phyloP scores from a whole-genome alignment of 2,797 vertebrate species.

The Cuculus canorus region DNA sequence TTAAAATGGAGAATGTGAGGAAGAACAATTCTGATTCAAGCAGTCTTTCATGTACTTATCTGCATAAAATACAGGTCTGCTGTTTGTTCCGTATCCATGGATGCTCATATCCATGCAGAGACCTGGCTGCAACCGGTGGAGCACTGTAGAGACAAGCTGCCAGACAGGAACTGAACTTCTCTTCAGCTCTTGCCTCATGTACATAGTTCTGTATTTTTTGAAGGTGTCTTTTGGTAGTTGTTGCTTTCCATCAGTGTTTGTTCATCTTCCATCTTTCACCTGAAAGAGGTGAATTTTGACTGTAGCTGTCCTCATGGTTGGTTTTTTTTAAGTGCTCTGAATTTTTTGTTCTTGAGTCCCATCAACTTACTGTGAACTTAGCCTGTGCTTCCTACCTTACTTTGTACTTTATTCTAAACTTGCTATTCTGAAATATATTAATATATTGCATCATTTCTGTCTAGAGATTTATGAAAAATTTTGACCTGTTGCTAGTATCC shows the following conservation, averaged over 20 bases:
- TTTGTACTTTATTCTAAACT: constrained; percentile 16
- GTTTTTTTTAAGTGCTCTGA: neutral
- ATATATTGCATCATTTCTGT: neutral
- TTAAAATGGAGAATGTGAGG: neutral
- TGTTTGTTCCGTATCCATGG: fast-evolving
- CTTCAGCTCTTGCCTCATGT: neutral
- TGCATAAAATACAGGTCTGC: neutral
- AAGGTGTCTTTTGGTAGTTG: neutral
- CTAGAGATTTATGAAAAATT: neutral
- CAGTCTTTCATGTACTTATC: neutral
- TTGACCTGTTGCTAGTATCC: neutral
- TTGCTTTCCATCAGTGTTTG: neutral
- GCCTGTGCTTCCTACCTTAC: neutral
- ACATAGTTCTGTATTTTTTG: neutral
- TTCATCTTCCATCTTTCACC: neutral
- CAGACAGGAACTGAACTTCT: neutral
- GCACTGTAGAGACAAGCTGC: neutral
- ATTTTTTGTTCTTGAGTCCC: neutral
- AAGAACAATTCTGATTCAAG: neutral
- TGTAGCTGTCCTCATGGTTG: neutral
- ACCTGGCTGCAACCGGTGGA: neutral
- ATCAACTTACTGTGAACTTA: neutral
- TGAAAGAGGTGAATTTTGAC: constrained; percentile 25
- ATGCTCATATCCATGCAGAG: neutral
- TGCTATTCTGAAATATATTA: neutral